Conservation (phyloP, 2,888 invertebrate species). For the Abscondita cerata region DNA sequence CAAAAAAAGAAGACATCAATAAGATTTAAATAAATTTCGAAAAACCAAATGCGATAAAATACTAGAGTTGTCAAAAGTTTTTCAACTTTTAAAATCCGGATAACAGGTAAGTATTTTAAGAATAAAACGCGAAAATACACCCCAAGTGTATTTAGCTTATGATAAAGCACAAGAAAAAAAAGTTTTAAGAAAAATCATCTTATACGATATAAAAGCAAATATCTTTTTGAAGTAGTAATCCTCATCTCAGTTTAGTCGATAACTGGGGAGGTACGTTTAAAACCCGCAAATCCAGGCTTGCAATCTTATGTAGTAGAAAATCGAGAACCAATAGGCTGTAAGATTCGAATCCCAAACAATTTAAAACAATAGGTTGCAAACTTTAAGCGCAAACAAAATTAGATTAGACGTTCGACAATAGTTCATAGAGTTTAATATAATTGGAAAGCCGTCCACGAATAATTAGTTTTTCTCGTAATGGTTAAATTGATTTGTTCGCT, state of each 20-base stretch:
- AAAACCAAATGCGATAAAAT: too few relatives aligned
- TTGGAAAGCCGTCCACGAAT: not conserved
- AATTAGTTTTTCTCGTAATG: not conserved
- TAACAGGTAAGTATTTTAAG: conserved; percentile 12
- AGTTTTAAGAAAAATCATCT: conserved; percentile 20
- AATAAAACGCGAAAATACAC: conserved; percentile 17
- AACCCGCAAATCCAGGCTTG: conserved; percentile 44
- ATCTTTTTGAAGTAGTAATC: conserved; percentile 26
- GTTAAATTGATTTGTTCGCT: conserved; percentile 2
- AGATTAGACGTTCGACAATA: conserved; percentile 13
- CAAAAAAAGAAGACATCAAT: too few relatives aligned
- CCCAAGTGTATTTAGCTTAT: conserved; percentile 13
- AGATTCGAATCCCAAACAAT: conserved; percentile 46
- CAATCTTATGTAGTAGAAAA: conserved; percentile 49
- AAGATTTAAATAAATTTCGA: too few relatives aligned
- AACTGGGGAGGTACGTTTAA: conserved; percentile 39
- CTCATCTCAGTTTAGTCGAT: conserved; percentile 33
- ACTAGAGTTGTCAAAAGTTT: not conserved
- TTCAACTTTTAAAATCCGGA: conserved; percentile 5
- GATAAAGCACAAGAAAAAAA: conserved; percentile 20
- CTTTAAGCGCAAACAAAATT: conserved; percentile 24
- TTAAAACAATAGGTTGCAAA: conserved; percentile 47
- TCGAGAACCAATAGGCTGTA: conserved; percentile 48
- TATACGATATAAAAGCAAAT: conserved; percentile 30
- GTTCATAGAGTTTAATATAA: not conserved